Evolutionary conservation across 2,888 invertebrate genomes (phyloP).

Genomic region (Toxonevra muliebris): DNA sequence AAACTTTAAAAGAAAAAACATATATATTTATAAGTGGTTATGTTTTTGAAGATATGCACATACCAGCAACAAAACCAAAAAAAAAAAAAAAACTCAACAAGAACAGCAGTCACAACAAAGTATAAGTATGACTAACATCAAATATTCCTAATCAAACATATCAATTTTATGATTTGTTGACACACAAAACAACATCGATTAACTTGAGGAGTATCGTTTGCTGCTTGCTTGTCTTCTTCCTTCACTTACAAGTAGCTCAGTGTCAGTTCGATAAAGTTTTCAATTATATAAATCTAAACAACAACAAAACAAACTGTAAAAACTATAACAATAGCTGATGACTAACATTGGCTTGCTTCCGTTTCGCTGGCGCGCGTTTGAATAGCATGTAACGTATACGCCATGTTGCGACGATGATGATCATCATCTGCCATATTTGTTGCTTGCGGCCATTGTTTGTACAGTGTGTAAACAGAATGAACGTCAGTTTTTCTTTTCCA

Average conservation of each 20-base stretch:
- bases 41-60: neutral
- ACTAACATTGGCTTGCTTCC: neutral
- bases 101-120: neutral
- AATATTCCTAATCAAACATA: constrained; percentile 23
- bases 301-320: neutral
- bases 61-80: neutral
- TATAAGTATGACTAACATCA: neutral
- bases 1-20: neutral
- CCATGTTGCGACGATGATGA: neutral
- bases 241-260: neutral
- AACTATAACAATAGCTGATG: too few relatives aligned
- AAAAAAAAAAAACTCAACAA: neutral
- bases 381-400: neutral
- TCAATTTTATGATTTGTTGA: constrained; percentile 22
- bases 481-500: neutral
- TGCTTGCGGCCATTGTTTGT: neutral
- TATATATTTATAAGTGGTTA: neutral
- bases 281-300: constrained; percentile 5
- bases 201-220: constrained; percentile 12
- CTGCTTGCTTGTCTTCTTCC: neutral
- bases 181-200: constrained; percentile 24
- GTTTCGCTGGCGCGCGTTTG: neutral
- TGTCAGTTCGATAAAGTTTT: constrained; percentile 13
- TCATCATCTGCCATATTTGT: neutral
- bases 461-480: neutral